Evolutionary conservation across 2,888 invertebrate genomes (phyloP).

Genomic region (Stenodema calcarata): DNA sequence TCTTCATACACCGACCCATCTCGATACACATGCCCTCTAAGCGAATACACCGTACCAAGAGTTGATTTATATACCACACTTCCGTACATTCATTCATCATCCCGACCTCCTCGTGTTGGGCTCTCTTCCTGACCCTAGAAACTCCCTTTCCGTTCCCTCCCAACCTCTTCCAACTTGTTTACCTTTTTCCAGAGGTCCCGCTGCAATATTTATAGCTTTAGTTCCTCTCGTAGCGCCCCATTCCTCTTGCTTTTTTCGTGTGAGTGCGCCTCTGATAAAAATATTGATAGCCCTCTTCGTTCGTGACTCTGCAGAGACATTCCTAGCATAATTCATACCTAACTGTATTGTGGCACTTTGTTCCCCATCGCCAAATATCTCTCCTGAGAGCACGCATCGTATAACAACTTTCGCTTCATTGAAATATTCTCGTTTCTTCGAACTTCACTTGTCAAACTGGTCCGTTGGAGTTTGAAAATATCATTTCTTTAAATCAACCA

Average conservation of each 20-base stretch:
- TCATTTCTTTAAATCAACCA: no score
- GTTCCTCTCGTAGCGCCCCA: background rate
- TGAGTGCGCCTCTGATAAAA: background rate
- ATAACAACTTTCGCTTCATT: no score
- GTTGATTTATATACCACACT: slow-evolving; percentile 9
- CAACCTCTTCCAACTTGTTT: background rate
- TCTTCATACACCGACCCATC: background rate
- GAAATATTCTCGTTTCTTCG: no score
- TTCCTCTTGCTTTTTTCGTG: background rate
- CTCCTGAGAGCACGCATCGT: background rate
- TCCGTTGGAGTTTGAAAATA: no score
- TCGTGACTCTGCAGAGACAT: background rate
- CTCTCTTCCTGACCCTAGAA: slow-evolving; percentile 5
- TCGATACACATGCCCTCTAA: slow-evolving; percentile 13
- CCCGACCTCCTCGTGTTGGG: background rate
- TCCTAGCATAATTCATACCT: background rate
- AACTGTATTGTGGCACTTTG: background rate
- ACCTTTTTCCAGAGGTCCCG: background rate
- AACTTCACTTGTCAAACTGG: no score
- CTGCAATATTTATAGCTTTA: background rate
- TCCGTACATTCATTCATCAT: slow-evolving; percentile 23
- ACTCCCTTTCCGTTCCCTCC: background rate
- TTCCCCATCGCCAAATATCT: background rate
- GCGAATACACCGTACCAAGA: background rate
- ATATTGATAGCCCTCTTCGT: slow-evolving; percentile 10